A percentile compares a stretch with the other conserved stretches of the same genome.
Evolutionary conservation across 92 coral and sea anemone genomes (phyloP).

Genomic region (Phenganax stokvisi): DNA sequence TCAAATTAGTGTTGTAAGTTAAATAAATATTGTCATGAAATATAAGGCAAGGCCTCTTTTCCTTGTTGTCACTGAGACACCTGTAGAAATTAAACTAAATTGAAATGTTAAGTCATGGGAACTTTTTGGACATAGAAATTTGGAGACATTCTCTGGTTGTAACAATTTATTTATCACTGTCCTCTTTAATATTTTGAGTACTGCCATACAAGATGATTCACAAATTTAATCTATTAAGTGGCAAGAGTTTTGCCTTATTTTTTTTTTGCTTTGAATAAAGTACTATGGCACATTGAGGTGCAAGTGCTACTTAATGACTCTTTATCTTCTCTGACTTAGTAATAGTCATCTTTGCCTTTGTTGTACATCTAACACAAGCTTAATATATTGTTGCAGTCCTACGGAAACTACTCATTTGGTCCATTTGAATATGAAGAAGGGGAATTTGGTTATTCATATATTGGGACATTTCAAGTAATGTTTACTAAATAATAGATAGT

Average conservation of each 20-base stretch:
- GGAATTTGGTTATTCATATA: slow-evolving; percentile 29
- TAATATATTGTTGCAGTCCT: not conserved
- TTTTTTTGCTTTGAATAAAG: too few relatives aligned
- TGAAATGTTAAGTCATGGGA: not conserved
- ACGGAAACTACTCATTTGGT: slow-evolving; percentile 14
- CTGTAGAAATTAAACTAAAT: not conserved
- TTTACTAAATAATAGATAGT: not conserved
- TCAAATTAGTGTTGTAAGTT: slow-evolving; percentile 25
- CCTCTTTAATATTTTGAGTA: too few relatives aligned
- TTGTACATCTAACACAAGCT: not conserved
- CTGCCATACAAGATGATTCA: too few relatives aligned
- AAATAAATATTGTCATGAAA: not conserved
- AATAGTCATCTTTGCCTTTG: not conserved
- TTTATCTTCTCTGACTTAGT: too few relatives aligned
- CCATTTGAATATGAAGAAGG: slow-evolving; percentile 29
- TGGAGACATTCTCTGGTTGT: too few relatives aligned
- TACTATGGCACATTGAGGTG: too few relatives aligned
- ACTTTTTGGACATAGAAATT: too few relatives aligned
- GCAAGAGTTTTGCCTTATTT: too few relatives aligned
- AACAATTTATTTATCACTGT: too few relatives aligned
- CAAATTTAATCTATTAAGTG: too few relatives aligned
- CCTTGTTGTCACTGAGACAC: too few relatives aligned
- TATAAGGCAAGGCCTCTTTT: not conserved
- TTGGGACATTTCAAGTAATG: slow-evolving; percentile 26
- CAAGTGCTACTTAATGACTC: too few relatives aligned